Conservation (phyloP, 37 sponge, comb jelly and placozoan genomes). For the Bolinopsis microptera region DNA sequence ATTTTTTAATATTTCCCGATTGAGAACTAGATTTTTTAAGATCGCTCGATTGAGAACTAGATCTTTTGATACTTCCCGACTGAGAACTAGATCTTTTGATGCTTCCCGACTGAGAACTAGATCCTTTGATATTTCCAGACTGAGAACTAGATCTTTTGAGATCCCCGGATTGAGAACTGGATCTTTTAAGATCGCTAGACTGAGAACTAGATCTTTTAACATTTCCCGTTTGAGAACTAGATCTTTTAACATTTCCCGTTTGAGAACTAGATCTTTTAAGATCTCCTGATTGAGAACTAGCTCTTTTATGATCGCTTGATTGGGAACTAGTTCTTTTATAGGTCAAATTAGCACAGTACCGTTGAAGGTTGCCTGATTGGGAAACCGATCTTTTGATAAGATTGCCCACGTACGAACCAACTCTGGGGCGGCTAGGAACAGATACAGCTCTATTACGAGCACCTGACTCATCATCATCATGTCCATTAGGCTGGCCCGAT, state of each 20-base stretch:
- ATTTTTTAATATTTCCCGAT: too few species aligned
- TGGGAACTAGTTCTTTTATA: too few species aligned
- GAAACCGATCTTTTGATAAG: background rate
- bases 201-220: background rate
- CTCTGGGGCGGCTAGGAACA: background rate
- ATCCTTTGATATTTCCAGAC: background rate
- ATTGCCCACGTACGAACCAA: background rate
- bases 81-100: background rate
- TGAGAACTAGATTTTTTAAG: too few species aligned
- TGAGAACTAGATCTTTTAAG: too few species aligned
- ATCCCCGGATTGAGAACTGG: background rate
- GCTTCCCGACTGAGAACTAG: background rate
- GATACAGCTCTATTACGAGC: background rate
- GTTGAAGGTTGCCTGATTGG: background rate
- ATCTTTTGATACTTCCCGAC: background rate
- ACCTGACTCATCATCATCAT: background rate
- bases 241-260: too few species aligned
- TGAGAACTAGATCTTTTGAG: background rate
- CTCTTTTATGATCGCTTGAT: too few species aligned
- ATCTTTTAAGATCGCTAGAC: background rate
- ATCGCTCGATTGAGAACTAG: too few species aligned
- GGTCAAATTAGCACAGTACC: too few species aligned
- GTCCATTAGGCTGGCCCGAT: background rate
- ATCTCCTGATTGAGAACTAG: too few species aligned
- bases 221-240: too few species aligned